Evolutionary conservation across 2,113 vertebrate genomes (phyloP), one percentile per base, ranked within the genome.

Genomic region (Prunella fulvescens): DNA sequence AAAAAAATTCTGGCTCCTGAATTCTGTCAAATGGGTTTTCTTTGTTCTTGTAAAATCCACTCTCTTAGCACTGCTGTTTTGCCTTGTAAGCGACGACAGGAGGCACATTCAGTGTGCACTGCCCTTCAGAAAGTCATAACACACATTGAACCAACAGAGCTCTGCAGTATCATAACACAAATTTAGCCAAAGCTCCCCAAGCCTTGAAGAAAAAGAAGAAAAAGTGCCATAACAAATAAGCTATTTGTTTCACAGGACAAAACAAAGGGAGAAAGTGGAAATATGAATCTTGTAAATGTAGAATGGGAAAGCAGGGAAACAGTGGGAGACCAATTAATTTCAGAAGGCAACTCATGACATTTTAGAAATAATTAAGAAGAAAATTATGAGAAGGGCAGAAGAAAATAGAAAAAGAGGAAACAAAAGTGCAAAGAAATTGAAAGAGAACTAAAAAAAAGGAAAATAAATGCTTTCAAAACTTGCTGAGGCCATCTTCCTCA

Each of bases 321-420:
- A 73, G 73, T 82, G 31, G 56, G 86, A 92, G 24, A 45, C 8
- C 23, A 72, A 91, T 85, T 92, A 94, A 69, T 82, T 95, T 87
- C 50, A 76, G 53, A 65, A 69, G 47, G 50, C 13, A 48, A 67
- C n/a, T 56, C 45, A 79, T 65, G 70, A 79, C 66, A 91, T 92
- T 95, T 95, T 80, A 91, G 65, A 81, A 84, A 61, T 81, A 86
- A 92, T 91, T 93, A 88, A 73, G 40, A 90, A 51, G 19, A 78
- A 91, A 91, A 91, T 67, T 78, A 45, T 61, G 24, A 79, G 83
- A 91, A 84, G n/a, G 28, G 8, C 48, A 93, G 53, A 74, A 85
- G 24, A 85, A 94, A 93, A 86, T 42, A 40, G n/a, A 71, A 94
- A 93, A 71, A 66, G 25, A 56, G 12, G n/a, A 62, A 89, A 56